Percentiles rank a stretch among this genome's conserved stretches.
These are phyloP conservation scores for Atlantisia rogersi DNA, from an alignment of 2,113 vertebrate genomes.

Conservation along the genomic window DNA sequence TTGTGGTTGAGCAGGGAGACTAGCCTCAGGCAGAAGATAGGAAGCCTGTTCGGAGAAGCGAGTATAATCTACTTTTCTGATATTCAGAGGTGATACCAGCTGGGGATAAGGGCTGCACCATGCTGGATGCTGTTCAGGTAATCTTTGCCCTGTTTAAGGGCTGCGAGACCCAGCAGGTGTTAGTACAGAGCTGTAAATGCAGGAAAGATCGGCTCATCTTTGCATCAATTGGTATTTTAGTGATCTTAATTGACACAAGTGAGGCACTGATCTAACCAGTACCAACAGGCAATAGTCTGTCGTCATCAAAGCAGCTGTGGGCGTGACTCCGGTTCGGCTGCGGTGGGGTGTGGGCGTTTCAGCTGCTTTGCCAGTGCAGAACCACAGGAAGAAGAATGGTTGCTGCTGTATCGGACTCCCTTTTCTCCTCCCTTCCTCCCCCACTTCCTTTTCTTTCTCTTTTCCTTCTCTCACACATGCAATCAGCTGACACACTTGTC, in stretches of 20 bases:
- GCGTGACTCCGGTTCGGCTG: not conserved
- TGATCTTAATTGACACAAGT: not conserved
- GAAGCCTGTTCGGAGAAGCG: not conserved
- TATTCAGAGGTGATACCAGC: not conserved
- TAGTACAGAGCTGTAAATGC: not conserved
- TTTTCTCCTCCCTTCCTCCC: not conserved
- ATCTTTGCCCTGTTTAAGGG: not conserved
- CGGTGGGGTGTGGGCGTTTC: rapidly evolving
- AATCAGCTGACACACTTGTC: not conserved
- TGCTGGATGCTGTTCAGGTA: not conserved
- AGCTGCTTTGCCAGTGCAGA: not conserved
- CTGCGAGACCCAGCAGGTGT: not conserved
- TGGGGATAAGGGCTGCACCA: not conserved
- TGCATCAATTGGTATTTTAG: not conserved
- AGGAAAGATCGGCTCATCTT: not conserved
- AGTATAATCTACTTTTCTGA: not conserved
- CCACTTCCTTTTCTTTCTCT: not conserved
- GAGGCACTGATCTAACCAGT: not conserved
- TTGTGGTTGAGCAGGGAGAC: not conserved
- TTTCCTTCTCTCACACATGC: not conserved
- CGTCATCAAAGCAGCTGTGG: not conserved
- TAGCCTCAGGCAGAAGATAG: not conserved
- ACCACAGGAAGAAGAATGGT: not conserved
- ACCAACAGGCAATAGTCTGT: not conserved
- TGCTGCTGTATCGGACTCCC: not conserved